Percentiles rank a stretch among this genome's conserved stretches.
phyloP scores from a whole-genome alignment of 1,140 invertebrate genomes.

The Tenebrio molitor region DNA sequence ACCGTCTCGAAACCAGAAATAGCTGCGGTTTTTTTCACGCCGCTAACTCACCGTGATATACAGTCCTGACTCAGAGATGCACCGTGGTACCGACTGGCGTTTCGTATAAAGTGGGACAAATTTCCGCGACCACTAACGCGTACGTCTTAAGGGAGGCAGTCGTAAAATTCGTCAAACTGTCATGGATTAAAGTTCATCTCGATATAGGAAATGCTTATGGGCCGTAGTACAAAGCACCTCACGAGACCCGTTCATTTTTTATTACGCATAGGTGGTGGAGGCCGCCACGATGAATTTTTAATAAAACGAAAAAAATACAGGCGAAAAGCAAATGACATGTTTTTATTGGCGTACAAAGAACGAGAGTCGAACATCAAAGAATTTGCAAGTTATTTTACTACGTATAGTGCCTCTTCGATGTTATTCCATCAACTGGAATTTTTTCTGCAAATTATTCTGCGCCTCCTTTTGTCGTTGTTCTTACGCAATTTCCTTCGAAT shows the following conservation, averaged over 20 bases:
- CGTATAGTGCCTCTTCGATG: neutral
- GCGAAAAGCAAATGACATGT: neutral
- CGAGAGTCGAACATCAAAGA: neutral
- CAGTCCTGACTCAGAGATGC: no score
- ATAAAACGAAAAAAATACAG: slow-evolving; percentile 3
- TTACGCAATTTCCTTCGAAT: neutral
- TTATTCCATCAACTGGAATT: neutral
- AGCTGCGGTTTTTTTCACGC: no score
- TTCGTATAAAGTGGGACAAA: no score
- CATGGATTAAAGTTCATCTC: neutral
- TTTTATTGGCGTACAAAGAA: no score
- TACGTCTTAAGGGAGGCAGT: no score
- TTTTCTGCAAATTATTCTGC: neutral
- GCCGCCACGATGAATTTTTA: neutral
- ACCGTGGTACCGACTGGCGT: no score
- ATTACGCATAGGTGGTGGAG: neutral
- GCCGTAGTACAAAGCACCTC: neutral
- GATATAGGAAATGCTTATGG: neutral
- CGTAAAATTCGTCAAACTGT: neutral
- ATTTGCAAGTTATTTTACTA: neutral
- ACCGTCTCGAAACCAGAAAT: no score
- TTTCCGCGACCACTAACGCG: no score
- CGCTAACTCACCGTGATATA: no score
- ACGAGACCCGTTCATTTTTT: neutral
- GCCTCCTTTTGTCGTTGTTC: neutral